phyloP scores from a whole-genome alignment of 2,797 vertebrate species.

The Pangasius djambal region DNA sequence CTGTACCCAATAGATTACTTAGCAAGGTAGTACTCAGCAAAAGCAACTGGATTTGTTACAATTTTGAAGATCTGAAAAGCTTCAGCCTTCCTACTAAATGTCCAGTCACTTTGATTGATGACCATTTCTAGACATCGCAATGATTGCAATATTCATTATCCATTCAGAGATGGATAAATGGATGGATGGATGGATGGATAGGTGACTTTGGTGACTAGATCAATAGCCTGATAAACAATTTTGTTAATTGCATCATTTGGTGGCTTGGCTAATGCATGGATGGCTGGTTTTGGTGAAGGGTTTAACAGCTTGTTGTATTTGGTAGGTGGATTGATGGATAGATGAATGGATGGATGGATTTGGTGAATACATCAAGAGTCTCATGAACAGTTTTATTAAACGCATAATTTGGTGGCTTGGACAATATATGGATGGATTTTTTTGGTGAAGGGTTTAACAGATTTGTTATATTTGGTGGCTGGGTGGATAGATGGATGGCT shows the following conservation, averaged over 20 bases:
- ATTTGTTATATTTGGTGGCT: background rate
- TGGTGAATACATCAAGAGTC: background rate
- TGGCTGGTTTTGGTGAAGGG: background rate
- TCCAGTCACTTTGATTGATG: background rate
- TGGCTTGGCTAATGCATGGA: background rate
- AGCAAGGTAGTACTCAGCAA: background rate
- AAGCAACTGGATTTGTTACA: background rate
- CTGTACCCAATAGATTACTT: background rate
- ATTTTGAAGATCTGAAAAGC: background rate
- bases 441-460: background rate
- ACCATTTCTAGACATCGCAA: background rate
- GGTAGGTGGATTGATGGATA: background rate
- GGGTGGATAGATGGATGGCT: background rate
- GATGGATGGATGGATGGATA: too few relatives aligned
- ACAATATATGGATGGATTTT: background rate
- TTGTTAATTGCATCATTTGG: conserved; percentile 2
- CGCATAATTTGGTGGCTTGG: background rate
- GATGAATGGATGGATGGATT: background rate
- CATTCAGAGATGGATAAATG: background rate
- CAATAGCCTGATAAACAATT: background rate
- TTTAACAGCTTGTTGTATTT: background rate
- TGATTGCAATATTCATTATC: background rate
- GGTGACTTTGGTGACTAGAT: background rate
- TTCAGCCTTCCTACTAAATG: background rate
- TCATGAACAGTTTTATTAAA: background rate